Percentiles rank a stretch among this genome's conserved stretches.
Evolutionary conservation across 1,140 invertebrate species (phyloP).

Genomic region (Venturia canescens): DNA sequence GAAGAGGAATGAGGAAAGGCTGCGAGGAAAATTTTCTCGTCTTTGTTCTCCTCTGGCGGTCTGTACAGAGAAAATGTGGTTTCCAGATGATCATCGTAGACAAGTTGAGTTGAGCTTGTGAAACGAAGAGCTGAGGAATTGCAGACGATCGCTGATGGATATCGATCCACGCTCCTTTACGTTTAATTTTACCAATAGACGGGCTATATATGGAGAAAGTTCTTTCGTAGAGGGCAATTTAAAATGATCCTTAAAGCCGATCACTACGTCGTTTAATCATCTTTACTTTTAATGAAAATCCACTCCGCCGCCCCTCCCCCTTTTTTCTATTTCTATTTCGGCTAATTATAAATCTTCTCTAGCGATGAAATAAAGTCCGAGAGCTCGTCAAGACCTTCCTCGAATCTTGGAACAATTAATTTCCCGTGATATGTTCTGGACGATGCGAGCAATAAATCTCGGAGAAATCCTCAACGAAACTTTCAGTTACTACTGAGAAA

Average conservation of each 20-base stretch:
- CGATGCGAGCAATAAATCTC: neutral
- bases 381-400: neutral
- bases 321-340: neutral
- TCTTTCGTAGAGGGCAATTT: neutral
- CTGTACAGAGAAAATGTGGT: slow-evolving; percentile 1
- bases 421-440: neutral
- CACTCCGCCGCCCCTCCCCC: neutral
- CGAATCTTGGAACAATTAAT: neutral
- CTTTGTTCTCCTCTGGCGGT: slow-evolving; percentile 20
- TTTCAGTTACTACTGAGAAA: neutral
- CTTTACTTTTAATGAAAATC: neutral
- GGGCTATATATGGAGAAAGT: neutral
- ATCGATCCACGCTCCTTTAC: slow-evolving; percentile 39
- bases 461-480: no score
- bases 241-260: slow-evolving; percentile 8
- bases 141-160: slow-evolving; percentile 16
- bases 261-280: neutral
- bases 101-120: neutral
- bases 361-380: neutral
- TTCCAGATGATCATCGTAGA: neutral
- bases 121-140: neutral
- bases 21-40: neutral
- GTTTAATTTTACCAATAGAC: no score
- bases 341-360: neutral
- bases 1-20: neutral